Evolutionary conservation across 2,113 vertebrate species (phyloP).

Genomic region (Drymodes brunneopygia): DNA sequence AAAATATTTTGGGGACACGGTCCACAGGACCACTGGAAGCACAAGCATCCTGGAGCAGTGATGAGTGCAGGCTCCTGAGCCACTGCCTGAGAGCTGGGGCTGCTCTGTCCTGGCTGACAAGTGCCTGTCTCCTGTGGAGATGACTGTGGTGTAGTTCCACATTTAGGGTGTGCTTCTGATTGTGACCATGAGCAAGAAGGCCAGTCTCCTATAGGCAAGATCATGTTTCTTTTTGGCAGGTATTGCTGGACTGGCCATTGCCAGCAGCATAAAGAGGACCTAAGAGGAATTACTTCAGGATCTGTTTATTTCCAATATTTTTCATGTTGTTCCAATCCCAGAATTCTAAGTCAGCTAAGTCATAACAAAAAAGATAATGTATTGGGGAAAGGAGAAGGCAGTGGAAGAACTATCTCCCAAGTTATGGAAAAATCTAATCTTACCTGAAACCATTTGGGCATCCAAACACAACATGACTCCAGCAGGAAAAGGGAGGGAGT

Average conservation of each 20-base stretch:
- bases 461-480: not conserved
- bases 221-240: not conserved
- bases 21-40: accelerated
- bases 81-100: not conserved
- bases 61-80: not conserved
- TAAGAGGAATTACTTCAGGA: not conserved
- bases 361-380: not conserved
- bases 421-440: not conserved
- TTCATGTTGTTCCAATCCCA: not conserved
- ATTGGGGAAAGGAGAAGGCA: not conserved
- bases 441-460: not conserved
- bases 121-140: not conserved
- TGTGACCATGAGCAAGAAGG: not conserved
- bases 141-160: not conserved
- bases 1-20: not conserved
- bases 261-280: not conserved
- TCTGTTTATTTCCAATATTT: not conserved
- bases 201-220: not conserved
- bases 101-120: not conserved
- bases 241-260: not conserved
- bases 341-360: not conserved
- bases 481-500: not conserved
- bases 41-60: not conserved
- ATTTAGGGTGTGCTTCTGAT: not conserved
- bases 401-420: not conserved